Conservation (phyloP, 2,888 invertebrate genomes). For the Tetranychus truncatus region DNA sequence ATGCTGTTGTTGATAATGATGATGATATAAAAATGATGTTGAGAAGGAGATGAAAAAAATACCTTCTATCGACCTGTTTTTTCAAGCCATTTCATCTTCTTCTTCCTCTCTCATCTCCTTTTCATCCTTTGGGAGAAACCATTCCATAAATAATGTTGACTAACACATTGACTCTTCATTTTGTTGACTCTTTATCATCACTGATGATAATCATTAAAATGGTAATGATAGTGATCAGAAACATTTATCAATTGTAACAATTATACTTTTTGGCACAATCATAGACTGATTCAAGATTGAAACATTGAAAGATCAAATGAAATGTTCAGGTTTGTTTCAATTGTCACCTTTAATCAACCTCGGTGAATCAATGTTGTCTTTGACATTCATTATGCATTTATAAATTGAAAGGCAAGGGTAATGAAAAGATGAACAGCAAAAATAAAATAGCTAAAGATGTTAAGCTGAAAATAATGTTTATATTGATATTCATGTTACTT, state of each 20-base stretch:
- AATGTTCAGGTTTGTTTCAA: too few relatives aligned
- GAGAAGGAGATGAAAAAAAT: not conserved
- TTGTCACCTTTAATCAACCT: too few relatives aligned
- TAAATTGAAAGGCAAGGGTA: not conserved
- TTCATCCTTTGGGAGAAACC: not conserved
- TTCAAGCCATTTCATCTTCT: not conserved
- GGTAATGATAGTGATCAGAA: not conserved
- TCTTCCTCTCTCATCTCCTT: not conserved
- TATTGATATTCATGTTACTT: slow-evolving; percentile 23
- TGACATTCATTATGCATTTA: too few relatives aligned
- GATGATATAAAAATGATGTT: not conserved
- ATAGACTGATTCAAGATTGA: too few relatives aligned
- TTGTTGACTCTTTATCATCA: not conserved
- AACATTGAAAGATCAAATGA: too few relatives aligned
- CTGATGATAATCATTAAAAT: not conserved
- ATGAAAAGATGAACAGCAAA: not conserved
- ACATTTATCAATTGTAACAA: not conserved
- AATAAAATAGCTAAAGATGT: not conserved
- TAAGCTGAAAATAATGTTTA: slow-evolving; percentile 7
- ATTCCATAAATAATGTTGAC: not conserved
- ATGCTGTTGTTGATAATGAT: not conserved
- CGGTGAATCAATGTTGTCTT: too few relatives aligned
- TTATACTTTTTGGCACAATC: not conserved
- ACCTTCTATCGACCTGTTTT: not conserved
- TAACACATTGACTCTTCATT: not conserved